These are phyloP conservation scores for Beaufortia kweichowensis DNA, from an alignment of 2,113 vertebrate genomes.

Conservation along the genomic window DNA sequence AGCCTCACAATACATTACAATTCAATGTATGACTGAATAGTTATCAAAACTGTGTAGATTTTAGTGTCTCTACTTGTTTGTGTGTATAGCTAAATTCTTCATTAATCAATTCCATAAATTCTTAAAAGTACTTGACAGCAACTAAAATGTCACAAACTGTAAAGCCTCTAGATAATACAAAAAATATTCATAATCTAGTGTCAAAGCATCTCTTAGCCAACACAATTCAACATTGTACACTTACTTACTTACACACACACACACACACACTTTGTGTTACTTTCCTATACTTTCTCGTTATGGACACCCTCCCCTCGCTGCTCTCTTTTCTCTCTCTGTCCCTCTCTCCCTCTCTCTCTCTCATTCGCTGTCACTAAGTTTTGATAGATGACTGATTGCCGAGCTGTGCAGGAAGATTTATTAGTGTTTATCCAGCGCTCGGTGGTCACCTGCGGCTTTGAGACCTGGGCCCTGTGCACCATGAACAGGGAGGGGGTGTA, in stretches of 20 bases:
- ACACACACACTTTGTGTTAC: constrained; percentile 20
- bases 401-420: constrained; percentile 61
- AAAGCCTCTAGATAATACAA: background rate
- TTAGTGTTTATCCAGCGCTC: constrained; percentile 65
- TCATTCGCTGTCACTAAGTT: constrained; percentile 50
- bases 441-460: constrained; percentile 64
- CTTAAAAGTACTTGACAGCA: too few relatives aligned
- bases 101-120: background rate
- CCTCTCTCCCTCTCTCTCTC: constrained; percentile 24
- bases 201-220: background rate
- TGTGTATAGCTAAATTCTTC: background rate
- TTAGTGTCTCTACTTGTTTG: too few relatives aligned
- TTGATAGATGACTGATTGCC: constrained; percentile 64
- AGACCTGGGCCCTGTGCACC: constrained; percentile 44
- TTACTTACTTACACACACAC: background rate
- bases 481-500: constrained; percentile 33
- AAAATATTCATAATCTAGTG: background rate
- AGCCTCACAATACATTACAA: background rate
- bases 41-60: too few relatives aligned
- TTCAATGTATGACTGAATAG: too few relatives aligned
- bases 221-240: background rate
- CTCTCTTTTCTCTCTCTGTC: constrained; percentile 13
- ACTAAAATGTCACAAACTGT: background rate
- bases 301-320: constrained; percentile 36
- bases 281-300: constrained; percentile 28